Conservation (phyloP, 2,113 vertebrate genomes). For the Sisor rabdophorus region DNA sequence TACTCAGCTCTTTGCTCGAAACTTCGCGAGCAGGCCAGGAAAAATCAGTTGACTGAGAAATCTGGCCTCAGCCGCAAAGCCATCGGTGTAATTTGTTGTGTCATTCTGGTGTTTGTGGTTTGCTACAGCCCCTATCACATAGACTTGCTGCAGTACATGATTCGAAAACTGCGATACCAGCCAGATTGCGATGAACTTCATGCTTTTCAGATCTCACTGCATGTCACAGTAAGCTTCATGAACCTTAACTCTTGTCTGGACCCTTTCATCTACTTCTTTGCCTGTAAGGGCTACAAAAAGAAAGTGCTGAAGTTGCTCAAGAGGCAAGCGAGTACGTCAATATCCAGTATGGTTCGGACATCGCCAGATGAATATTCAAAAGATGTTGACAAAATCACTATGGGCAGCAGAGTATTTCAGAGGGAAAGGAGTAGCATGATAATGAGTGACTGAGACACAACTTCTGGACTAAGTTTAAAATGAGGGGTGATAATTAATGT, state of each 20-base stretch:
- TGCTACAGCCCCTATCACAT: conserved; percentile 93
- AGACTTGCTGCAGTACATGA: conserved; percentile 89
- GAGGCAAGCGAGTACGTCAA: conserved; percentile 80
- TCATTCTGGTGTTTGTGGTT: conserved; percentile 87
- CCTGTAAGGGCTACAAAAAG: conserved; percentile 95
- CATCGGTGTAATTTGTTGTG: conserved; percentile 87
- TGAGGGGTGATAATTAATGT: not conserved
- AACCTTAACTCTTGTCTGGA: conserved; percentile 94
- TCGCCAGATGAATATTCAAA: conserved; percentile 84
- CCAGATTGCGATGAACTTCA: conserved; percentile 71
- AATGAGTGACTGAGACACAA: conserved; percentile 3
- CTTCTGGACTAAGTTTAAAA: conserved; percentile 3
- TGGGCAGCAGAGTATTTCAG: conserved; percentile 45
- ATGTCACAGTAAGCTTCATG: conserved; percentile 89
- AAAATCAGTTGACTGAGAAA: conserved; percentile 83
- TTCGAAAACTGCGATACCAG: conserved; percentile 74
- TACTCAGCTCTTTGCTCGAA: conserved; percentile 87
- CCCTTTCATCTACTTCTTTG: conserved; percentile 96
- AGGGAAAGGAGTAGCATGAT: conserved; percentile 47
- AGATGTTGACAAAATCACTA: conserved; percentile 65
- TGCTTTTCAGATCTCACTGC: conserved; percentile 87
- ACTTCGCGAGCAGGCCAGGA: conserved; percentile 79
- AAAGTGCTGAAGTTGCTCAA: conserved; percentile 85
- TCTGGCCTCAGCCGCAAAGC: conserved; percentile 89
- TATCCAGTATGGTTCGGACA: conserved; percentile 83